A percentile compares a stretch with the other conserved stretches of the same genome.
These are phyloP conservation scores for Heliconius eleuchia DNA, from an alignment of 1,140 invertebrate species.

Conservation along the genomic window DNA sequence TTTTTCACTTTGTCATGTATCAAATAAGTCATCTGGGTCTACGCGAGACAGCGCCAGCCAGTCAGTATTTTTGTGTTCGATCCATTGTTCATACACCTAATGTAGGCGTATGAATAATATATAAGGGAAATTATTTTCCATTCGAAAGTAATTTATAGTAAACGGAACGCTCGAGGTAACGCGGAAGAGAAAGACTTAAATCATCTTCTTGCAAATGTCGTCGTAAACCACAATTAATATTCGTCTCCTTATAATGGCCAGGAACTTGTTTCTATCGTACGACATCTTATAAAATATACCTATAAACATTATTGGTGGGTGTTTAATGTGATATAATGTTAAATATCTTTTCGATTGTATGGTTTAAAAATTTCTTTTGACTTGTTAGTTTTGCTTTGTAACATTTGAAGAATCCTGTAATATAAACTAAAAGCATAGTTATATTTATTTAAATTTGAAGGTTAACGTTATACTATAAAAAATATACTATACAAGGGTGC, in stretches of 20 bases:
- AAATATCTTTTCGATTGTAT: neutral
- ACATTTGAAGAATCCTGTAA: no score
- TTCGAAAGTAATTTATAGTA: constrained; percentile 26
- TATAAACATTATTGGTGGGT: constrained; percentile 14
- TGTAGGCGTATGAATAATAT: constrained; percentile 19
- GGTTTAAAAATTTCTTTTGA: neutral
- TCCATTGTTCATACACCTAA: constrained; percentile 17
- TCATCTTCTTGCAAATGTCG: constrained; percentile 44
- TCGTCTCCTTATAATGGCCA: constrained; percentile 34
- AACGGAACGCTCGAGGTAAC: constrained; percentile 33
- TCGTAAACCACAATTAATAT: constrained; percentile 48
- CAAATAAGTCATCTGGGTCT: constrained; percentile 39
- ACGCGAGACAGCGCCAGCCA: constrained; percentile 16
- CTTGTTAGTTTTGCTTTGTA: neutral
- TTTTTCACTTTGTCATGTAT: constrained; percentile 37
- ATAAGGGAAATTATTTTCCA: constrained; percentile 23
- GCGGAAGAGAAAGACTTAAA: constrained; percentile 43
- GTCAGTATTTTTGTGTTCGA: constrained; percentile 22
- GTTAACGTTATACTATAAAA: neutral
- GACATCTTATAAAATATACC: constrained; percentile 12
- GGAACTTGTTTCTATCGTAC: constrained; percentile 24
- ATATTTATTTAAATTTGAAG: no score
- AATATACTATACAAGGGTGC: constrained; percentile 28
- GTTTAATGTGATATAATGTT: constrained; percentile 9
- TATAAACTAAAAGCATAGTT: no score